These are phyloP conservation scores for Pseudotriccus pelzelni DNA, from an alignment of 2,797 vertebrate species.

Conservation along the genomic window DNA sequence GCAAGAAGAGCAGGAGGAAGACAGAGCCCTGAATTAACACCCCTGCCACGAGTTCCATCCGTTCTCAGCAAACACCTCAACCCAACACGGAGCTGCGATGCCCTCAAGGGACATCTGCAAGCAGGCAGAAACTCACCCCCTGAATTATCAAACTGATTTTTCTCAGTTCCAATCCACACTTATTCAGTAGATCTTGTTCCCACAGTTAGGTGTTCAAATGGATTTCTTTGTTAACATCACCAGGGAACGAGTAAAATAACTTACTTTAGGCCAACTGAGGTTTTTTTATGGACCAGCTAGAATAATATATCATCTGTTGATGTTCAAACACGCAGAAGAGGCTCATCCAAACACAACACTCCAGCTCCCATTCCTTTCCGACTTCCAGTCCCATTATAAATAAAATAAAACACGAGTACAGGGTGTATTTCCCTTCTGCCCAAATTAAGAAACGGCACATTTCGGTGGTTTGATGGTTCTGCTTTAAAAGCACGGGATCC, in stretches of 20 bases:
- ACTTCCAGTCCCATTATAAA: not conserved
- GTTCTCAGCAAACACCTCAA: not conserved
- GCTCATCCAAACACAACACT: constrained; percentile 8
- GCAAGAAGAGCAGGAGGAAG: not conserved
- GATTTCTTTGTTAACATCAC: not conserved
- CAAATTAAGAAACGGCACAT: not conserved
- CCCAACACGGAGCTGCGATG: not conserved
- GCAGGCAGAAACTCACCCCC: not conserved
- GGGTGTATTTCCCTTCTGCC: not conserved
- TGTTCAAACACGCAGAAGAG: not conserved
- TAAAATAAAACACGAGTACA: not conserved
- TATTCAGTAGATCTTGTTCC: not conserved
- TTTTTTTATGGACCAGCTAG: not conserved
- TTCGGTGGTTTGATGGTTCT: accelerated
- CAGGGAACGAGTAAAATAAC: no score
- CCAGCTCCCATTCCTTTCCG: not conserved
- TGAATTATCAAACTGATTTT: not conserved
- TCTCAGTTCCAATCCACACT: not conserved
- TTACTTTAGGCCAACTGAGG: not conserved
- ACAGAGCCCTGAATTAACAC: not conserved
- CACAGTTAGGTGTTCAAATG: not conserved
- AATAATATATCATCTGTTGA: not conserved
- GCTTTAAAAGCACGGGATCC: not conserved
- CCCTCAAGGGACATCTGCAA: not conserved
- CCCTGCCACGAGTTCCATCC: not conserved